These are phyloP conservation scores for Ailurus styani DNA, from an alignment of 2,113 vertebrate genomes.

Conservation along the genomic window DNA sequence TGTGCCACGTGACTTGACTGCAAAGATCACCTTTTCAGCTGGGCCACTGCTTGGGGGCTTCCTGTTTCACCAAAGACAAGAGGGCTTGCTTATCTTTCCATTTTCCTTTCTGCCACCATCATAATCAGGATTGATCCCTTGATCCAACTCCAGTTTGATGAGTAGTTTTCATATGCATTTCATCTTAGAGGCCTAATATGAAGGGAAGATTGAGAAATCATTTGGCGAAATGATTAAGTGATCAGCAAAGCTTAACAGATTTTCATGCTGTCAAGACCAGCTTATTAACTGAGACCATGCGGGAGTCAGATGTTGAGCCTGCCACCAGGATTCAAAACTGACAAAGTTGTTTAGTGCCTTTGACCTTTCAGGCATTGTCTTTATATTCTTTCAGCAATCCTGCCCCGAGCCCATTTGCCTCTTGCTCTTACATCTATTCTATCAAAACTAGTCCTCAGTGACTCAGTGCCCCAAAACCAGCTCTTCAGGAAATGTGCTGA, in stretches of 20 bases:
- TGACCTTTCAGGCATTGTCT: background rate
- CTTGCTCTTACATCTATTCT: background rate
- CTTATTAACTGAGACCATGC: background rate
- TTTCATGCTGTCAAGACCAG: background rate
- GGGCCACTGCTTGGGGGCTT: background rate
- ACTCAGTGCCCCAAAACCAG: background rate
- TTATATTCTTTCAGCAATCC: background rate
- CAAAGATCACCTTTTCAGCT: background rate
- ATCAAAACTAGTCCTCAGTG: background rate
- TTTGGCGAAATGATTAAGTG: background rate
- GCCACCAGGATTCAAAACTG: background rate
- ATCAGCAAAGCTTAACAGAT: background rate
- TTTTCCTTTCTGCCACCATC: background rate
- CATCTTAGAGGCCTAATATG: background rate
- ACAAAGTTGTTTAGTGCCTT: background rate
- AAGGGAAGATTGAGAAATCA: background rate
- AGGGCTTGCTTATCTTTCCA: background rate
- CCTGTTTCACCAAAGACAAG: background rate
- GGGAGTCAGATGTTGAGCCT: background rate
- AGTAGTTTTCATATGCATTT: background rate
- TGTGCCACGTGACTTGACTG: background rate
- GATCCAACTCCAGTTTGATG: background rate
- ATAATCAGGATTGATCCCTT: background rate
- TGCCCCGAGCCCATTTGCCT: background rate
- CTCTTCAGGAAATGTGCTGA: background rate